Conservation (phyloP, 2,113 vertebrate genomes). For the Varanus salvator region DNA sequence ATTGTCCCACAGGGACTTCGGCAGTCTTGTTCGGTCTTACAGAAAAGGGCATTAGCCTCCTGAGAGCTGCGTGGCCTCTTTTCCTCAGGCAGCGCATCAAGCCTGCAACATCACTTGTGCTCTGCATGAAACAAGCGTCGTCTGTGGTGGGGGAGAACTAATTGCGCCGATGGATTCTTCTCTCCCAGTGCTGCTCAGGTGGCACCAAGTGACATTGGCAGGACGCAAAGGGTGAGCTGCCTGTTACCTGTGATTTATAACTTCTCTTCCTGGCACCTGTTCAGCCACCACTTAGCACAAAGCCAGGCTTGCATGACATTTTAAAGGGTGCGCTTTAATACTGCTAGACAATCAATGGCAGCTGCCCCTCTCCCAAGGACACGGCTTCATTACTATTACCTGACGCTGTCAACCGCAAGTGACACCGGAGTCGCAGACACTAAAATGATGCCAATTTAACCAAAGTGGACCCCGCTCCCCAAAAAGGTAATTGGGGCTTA, state of each 20-base stretch:
- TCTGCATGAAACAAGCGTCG: constrained; percentile 65
- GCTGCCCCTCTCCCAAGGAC: constrained; percentile 80
- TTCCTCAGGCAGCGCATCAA: constrained; percentile 51
- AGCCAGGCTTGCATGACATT: constrained; percentile 74
- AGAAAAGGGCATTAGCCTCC: constrained; percentile 62
- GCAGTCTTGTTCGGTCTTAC: constrained; percentile 47
- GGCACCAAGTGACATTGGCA: constrained; percentile 80
- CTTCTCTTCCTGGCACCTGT: constrained; percentile 72
- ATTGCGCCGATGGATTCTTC: constrained; percentile 66
- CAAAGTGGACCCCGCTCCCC: constrained; percentile 70
- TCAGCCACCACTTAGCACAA: constrained; percentile 82
- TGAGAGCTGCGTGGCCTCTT: constrained; percentile 54
- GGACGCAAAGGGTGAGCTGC: constrained; percentile 72
- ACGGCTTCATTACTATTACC: constrained; percentile 72
- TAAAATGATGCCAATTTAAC: constrained; percentile 84
- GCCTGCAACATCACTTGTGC: constrained; percentile 55
- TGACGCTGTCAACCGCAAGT: constrained; percentile 82
- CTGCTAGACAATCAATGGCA: constrained; percentile 82
- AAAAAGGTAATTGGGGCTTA: constrained; percentile 75
- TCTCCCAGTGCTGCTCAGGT: constrained; percentile 59
- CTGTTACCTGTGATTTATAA: constrained; percentile 82
- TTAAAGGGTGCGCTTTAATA: constrained; percentile 79
- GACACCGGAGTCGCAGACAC: constrained; percentile 78
- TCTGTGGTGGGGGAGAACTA: constrained; percentile 51
- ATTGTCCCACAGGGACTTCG: constrained; percentile 61